A percentile compares a stretch with the other conserved stretches of the same genome.
Evolutionary conservation across 2,888 invertebrate species (phyloP).

Genomic region (Hofmannophila pseudospretella): DNA sequence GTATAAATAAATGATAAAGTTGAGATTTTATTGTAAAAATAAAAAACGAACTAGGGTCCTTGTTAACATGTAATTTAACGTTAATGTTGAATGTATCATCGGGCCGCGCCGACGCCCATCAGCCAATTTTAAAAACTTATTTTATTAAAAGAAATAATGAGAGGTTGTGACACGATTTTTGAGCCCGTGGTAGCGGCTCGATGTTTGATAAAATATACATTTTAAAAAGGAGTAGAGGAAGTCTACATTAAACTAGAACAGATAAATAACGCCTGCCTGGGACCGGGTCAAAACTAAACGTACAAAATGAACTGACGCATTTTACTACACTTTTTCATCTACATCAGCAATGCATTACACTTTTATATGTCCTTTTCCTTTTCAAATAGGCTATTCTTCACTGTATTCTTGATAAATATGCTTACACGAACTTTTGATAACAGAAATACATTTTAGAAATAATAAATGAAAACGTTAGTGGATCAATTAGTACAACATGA

Average conservation of each 20-base stretch:
- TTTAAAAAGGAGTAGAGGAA: slow-evolving; percentile 48
- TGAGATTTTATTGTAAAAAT: slow-evolving; percentile 65
- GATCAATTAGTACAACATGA: too few species aligned
- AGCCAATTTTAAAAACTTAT: slow-evolving; percentile 68
- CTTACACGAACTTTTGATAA: slow-evolving; percentile 5
- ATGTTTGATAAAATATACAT: slow-evolving; percentile 54
- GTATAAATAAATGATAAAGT: slow-evolving; percentile 56
- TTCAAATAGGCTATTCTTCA: slow-evolving; percentile 11
- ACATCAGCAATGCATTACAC: slow-evolving; percentile 24
- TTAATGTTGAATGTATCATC: slow-evolving; percentile 42
- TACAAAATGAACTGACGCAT: slow-evolving; percentile 45
- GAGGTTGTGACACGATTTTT: slow-evolving; percentile 71
- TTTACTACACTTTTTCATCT: slow-evolving; percentile 15
- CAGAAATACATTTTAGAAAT: not conserved
- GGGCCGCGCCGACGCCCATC: slow-evolving; percentile 50
- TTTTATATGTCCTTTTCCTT: slow-evolving; percentile 12
- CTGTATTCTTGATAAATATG: slow-evolving; percentile 13
- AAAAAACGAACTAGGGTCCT: slow-evolving; percentile 72
- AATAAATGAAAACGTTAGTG: too few species aligned
- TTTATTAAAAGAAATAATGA: slow-evolving; percentile 50
- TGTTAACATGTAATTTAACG: slow-evolving; percentile 60
- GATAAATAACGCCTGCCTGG: slow-evolving; percentile 55
- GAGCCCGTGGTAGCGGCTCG: slow-evolving; percentile 50
- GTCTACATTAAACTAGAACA: slow-evolving; percentile 50
- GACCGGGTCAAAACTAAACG: slow-evolving; percentile 55